These are phyloP conservation scores for Elymnias hypermnestra DNA, from an alignment of 1,140 invertebrate species.

Conservation along the genomic window DNA sequence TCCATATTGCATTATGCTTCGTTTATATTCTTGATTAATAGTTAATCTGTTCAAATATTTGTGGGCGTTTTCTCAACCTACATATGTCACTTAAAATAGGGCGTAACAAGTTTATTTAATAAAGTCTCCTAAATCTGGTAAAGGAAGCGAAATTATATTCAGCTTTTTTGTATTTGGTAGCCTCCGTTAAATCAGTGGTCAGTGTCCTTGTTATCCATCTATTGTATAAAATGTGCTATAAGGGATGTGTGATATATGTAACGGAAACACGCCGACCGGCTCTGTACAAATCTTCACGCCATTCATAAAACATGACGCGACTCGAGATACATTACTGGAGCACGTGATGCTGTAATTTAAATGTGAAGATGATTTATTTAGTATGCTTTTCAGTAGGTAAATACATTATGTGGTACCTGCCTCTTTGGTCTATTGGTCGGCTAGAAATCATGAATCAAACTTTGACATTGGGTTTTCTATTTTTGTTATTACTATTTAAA, in stretches of 20 bases:
- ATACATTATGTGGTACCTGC: too few relatives aligned
- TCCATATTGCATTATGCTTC: too few relatives aligned
- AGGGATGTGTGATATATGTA: slow-evolving; percentile 1
- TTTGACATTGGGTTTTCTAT: too few relatives aligned
- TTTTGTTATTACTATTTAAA: too few relatives aligned
- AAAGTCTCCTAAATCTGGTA: too few relatives aligned
- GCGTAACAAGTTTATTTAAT: too few relatives aligned
- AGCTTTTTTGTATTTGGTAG: not conserved
- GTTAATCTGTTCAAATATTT: too few relatives aligned
- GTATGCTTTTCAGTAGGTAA: not conserved
- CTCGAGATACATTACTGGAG: slow-evolving; percentile 12
- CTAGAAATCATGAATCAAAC: too few relatives aligned
- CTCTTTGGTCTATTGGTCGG: not conserved
- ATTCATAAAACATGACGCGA: slow-evolving; percentile 20
- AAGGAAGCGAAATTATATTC: too few relatives aligned
- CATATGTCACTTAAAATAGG: too few relatives aligned
- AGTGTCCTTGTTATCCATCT: not conserved
- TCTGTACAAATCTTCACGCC: slow-evolving; percentile 10
- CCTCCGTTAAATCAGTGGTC: slow-evolving; percentile 10
- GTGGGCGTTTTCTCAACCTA: too few relatives aligned
- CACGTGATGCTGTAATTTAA: slow-evolving; percentile 11
- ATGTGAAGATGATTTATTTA: slow-evolving; percentile 3
- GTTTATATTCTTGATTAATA: too few relatives aligned
- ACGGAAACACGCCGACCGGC: slow-evolving; percentile 4
- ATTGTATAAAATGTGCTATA: slow-evolving; percentile 8